These are phyloP conservation scores for Pelusios castaneus DNA, from an alignment of 2,113 vertebrate genomes.

Conservation along the genomic window DNA sequence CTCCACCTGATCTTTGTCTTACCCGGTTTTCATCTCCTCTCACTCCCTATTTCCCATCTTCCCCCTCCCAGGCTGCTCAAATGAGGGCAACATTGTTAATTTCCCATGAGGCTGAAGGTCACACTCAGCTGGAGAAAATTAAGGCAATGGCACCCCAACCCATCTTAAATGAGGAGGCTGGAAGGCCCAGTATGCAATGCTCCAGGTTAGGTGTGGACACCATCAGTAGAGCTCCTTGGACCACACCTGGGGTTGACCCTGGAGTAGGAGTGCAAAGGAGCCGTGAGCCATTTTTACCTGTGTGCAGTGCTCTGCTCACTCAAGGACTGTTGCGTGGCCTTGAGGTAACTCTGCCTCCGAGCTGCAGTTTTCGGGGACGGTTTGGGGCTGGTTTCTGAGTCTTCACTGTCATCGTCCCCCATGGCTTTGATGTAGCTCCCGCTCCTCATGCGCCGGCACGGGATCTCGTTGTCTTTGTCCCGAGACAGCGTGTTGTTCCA, in stretches of 20 bases:
- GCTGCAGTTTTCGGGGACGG: slow-evolving; percentile 95
- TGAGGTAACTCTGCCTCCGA: slow-evolving; percentile 98
- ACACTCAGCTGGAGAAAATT: background rate
- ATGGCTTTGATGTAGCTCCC: slow-evolving; percentile 99
- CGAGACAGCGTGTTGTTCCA: slow-evolving; percentile 90
- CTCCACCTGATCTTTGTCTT: background rate
- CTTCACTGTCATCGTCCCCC: slow-evolving; percentile 97
- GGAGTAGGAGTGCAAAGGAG: background rate
- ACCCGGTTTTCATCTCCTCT: background rate
- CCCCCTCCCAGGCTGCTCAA: background rate
- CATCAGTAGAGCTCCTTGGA: background rate
- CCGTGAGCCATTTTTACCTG: slow-evolving; percentile 82
- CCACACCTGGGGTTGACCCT: background rate
- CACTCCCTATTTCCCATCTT: background rate
- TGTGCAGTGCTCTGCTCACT: slow-evolving; percentile 96
- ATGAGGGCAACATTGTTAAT: background rate
- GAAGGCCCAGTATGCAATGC: background rate
- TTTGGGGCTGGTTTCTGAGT: slow-evolving; percentile 95
- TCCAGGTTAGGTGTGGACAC: background rate
- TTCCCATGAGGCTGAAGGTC: background rate
- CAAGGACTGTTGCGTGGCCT: slow-evolving; percentile 97
- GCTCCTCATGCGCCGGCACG: slow-evolving; percentile 96
- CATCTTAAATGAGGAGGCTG: background rate
- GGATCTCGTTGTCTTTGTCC: slow-evolving; percentile 89
- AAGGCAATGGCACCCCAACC: background rate